Conservation (phyloP, 2,888 invertebrate species). For the Andrena trimmerana region DNA sequence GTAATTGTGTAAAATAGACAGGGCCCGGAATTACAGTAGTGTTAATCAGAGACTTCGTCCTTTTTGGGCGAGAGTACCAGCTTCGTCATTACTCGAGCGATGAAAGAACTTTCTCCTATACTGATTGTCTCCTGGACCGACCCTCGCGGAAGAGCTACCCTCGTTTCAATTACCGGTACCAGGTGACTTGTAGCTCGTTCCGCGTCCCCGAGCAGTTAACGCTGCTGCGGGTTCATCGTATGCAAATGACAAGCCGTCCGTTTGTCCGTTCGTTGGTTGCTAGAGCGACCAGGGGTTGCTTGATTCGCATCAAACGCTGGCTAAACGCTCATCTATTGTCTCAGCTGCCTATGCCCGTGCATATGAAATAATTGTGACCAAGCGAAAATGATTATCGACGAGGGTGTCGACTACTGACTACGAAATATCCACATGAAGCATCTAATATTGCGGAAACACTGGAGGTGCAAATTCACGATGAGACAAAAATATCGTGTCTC, state of each 20-base stretch:
- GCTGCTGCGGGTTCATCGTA: slow-evolving; percentile 74
- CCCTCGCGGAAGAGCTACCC: slow-evolving; percentile 75
- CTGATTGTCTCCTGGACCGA: slow-evolving; percentile 62
- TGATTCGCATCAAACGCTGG: slow-evolving; percentile 73
- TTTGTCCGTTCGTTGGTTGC: slow-evolving; percentile 69
- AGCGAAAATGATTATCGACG: slow-evolving; percentile 13
- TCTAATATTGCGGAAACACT: no score
- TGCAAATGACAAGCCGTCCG: slow-evolving; percentile 78
- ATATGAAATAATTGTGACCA: slow-evolving; percentile 50
- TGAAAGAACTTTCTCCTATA: slow-evolving; percentile 67
- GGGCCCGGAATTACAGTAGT: slow-evolving; percentile 11
- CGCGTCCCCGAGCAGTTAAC: slow-evolving; percentile 79
- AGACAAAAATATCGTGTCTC: no score
- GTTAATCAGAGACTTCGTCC: slow-evolving; percentile 51
- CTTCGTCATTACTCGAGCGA: slow-evolving; percentile 51
- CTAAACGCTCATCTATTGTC: slow-evolving; percentile 62
- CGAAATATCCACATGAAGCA: no score
- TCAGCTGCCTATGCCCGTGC: slow-evolving; percentile 43
- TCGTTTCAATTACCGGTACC: slow-evolving; percentile 82
- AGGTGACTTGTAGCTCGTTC: slow-evolving; percentile 82
- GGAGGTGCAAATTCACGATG: no score
- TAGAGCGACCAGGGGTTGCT: slow-evolving; percentile 58
- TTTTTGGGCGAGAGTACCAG: slow-evolving; percentile 38
- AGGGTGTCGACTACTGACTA: no score
- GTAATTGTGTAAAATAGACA: slow-evolving; percentile 19